A percentile compares a stretch with the other conserved stretches of the same genome.
Conservation (phyloP, 2,797 vertebrate genomes). For the Tapera naevia region DNA sequence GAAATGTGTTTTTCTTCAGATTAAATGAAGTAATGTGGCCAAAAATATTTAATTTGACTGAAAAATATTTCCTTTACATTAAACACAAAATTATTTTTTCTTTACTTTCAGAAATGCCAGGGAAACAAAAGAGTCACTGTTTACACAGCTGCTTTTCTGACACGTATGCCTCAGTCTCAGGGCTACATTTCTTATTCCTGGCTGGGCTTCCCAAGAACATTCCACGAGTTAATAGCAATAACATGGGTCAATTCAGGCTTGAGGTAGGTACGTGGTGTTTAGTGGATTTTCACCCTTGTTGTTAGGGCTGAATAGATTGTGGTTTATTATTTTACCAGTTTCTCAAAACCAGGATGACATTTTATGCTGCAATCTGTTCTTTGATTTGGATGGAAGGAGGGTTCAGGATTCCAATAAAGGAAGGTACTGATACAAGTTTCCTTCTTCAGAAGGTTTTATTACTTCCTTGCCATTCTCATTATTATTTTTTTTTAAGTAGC, state of each 20-base stretch:
- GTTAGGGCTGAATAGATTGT: not conserved
- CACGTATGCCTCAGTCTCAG: not conserved
- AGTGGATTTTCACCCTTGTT: not conserved
- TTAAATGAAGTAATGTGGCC: not conserved
- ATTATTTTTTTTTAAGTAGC: not conserved
- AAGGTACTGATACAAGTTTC: not conserved
- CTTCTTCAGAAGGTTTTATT: not conserved
- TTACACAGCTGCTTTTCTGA: constrained; percentile 53
- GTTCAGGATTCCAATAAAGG: not conserved
- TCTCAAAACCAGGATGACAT: not conserved
- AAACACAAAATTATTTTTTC: not conserved
- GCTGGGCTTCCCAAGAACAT: constrained; percentile 27
- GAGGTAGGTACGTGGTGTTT: not conserved
- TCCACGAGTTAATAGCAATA: constrained; percentile 35
- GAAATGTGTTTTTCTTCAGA: not conserved
- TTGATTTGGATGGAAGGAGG: not conserved
- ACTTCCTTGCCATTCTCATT: not conserved
- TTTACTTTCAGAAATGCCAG: constrained; percentile 12
- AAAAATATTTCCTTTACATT: not conserved
- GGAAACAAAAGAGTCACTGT: constrained; percentile 42
- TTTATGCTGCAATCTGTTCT: not conserved
- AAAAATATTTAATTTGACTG: not conserved
- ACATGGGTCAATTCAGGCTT: not conserved
- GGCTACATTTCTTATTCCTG: constrained; percentile 55
- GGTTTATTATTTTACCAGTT: not conserved